Percentiles rank a stretch among this genome's conserved stretches.
Conservation (phyloP, 1,140 invertebrate species). For the Archivesica marissinica region DNA sequence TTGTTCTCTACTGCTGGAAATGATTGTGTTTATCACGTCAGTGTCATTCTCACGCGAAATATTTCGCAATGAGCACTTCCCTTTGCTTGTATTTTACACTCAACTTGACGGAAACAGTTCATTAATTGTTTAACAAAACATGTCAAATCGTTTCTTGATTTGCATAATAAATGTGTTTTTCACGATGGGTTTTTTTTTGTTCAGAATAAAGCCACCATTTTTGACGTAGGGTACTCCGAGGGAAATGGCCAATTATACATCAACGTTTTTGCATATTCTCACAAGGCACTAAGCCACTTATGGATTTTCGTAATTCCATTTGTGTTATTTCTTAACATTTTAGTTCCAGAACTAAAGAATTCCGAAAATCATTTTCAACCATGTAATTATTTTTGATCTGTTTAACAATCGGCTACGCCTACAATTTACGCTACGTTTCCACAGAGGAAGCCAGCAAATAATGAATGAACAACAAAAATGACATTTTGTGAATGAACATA, state of each 20-base stretch:
- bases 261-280: no score
- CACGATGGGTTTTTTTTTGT: no score
- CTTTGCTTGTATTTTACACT: neutral
- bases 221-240: no score
- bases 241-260: no score
- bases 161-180: neutral
- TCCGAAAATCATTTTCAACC: no score
- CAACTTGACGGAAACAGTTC: neutral
- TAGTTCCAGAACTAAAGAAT: no score
- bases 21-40: conserved; percentile 8
- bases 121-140: conserved; percentile 13
- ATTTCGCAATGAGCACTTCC: neutral
- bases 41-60: neutral
- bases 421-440: conserved; percentile 16
- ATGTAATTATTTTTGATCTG: conserved; percentile 21
- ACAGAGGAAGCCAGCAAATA: neutral
- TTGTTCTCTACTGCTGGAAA: no score
- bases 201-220: no score
- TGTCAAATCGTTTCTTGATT: neutral
- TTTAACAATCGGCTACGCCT: conserved; percentile 14
- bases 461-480: conserved; percentile 6
- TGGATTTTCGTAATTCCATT: no score
- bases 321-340: no score
- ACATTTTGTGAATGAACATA: neutral
- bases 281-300: no score